These are phyloP conservation scores for Drosophila rhopaloa DNA, from an alignment of 1,140 invertebrate species.

Conservation along the genomic window DNA sequence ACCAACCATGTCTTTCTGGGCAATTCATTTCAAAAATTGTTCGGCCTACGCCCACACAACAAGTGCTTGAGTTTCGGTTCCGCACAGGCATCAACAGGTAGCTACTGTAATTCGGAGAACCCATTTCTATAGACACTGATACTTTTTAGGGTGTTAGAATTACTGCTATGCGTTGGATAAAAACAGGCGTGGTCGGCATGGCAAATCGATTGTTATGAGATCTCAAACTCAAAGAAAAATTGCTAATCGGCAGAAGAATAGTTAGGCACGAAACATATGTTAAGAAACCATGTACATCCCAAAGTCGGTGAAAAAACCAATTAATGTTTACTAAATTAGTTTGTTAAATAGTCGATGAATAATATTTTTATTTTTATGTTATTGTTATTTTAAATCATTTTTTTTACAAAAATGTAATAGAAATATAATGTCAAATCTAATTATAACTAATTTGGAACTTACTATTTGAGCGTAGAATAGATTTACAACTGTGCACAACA, in stretches of 20 bases:
- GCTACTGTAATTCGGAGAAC: slow-evolving; percentile 43
- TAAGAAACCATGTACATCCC: too few relatives aligned
- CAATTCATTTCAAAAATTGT: slow-evolving; percentile 56
- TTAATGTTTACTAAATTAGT: too few relatives aligned
- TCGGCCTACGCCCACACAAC: slow-evolving; percentile 72
- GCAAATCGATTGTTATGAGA: slow-evolving; percentile 16
- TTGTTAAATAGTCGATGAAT: too few relatives aligned
- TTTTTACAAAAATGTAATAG: too few relatives aligned
- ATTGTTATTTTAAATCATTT: too few relatives aligned
- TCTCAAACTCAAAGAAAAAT: background rate
- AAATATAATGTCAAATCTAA: too few relatives aligned
- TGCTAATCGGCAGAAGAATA: slow-evolving; percentile 4
- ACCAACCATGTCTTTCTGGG: slow-evolving; percentile 38
- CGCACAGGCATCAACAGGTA: slow-evolving; percentile 33
- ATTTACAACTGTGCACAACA: too few relatives aligned
- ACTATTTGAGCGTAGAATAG: too few relatives aligned
- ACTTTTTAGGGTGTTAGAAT: slow-evolving; percentile 16
- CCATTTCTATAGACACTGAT: slow-evolving; percentile 29
- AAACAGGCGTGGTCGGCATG: slow-evolving; percentile 12
- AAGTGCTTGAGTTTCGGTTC: slow-evolving; percentile 42
- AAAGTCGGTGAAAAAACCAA: too few relatives aligned
- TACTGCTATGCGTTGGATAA: background rate
- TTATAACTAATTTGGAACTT: too few relatives aligned
- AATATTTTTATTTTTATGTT: too few relatives aligned
- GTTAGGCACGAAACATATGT: background rate